Conservation (phyloP, 1,140 invertebrate genomes). For the Nephila pilipes region DNA sequence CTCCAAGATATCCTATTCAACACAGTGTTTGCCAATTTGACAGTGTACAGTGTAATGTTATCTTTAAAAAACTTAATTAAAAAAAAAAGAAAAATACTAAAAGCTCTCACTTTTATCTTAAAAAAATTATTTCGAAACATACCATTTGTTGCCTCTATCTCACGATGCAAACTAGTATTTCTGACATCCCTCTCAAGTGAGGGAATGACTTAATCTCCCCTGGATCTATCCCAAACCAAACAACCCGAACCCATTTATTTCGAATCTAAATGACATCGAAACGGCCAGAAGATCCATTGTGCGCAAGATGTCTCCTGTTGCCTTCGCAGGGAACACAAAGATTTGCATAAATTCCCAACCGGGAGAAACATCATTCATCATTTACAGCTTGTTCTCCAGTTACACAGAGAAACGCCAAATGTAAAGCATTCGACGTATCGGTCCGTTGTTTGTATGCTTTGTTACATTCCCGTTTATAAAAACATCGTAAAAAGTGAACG, state of each 20-base stretch:
- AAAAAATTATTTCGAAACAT: no score
- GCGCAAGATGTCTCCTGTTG: neutral
- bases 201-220: neutral
- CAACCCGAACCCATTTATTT: neutral
- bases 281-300: neutral
- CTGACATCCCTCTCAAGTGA: neutral
- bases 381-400: neutral
- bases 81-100: no score
- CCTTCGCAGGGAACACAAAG: neutral
- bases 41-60: no score
- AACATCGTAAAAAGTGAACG: no score
- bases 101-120: no score
- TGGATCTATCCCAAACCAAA: neutral
- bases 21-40: no score
- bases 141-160: no score
- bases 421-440: neutral
- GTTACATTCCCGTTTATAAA: no score
- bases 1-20: no score
- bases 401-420: neutral
- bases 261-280: neutral
- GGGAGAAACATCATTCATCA: neutral
- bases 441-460: neutral
- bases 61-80: no score
- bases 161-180: no score
- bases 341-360: neutral